phyloP scores from a whole-genome alignment of 1,140 invertebrate species.

The Micrasema minimum region DNA sequence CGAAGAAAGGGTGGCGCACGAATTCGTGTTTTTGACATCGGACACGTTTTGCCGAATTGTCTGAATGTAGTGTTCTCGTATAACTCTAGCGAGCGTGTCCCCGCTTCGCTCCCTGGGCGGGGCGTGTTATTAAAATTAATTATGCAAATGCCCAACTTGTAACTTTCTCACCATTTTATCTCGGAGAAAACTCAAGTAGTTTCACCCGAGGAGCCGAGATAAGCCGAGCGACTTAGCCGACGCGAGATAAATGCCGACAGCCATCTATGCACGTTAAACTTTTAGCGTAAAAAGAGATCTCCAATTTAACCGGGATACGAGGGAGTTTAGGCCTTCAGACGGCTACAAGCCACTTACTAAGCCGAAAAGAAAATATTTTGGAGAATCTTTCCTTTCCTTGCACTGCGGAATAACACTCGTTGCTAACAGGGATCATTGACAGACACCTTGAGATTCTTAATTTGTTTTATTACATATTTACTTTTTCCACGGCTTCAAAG shows the following conservation, averaged over 20 bases:
- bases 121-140: constrained; percentile 37
- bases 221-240: constrained; percentile 9
- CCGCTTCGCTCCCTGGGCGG: constrained; percentile 1
- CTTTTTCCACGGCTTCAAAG: no score
- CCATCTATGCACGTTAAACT: constrained; percentile 3
- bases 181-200: constrained; percentile 4
- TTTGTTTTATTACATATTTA: no score
- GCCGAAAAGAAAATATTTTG: no score
- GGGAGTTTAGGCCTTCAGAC: no score
- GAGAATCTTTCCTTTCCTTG: no score
- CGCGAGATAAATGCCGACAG: background rate
- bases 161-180: constrained; percentile 37
- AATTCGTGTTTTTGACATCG: constrained; percentile 36
- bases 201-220: constrained; percentile 8
- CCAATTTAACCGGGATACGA: background rate
- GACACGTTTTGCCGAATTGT: constrained; percentile 31
- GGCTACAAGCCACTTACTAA: no score
- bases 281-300: constrained; percentile 5
- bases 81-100: constrained; percentile 5
- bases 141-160: constrained; percentile 33
- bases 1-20: constrained; percentile 20
- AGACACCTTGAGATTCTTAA: no score
- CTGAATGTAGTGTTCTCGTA: constrained; percentile 24
- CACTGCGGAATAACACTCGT: no score
- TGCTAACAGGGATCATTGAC: no score